phyloP scores from a whole-genome alignment of 2,797 vertebrate species.

The Brotogeris chrysoptera region DNA sequence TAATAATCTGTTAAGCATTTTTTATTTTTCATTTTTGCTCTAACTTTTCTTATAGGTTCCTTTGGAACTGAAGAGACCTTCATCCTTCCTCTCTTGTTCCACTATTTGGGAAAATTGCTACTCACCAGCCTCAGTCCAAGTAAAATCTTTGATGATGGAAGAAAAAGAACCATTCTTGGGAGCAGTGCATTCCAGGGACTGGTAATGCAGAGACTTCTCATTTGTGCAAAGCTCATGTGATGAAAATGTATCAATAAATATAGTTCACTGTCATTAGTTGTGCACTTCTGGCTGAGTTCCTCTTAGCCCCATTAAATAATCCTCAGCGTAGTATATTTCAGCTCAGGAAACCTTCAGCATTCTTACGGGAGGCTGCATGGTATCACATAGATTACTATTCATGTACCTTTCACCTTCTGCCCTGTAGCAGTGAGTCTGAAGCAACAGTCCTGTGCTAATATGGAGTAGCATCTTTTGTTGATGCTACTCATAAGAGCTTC shows the following conservation, averaged over 20 bases:
- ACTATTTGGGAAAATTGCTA: background rate
- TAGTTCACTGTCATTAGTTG: background rate
- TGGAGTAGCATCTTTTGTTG: background rate
- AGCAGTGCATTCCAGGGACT: background rate
- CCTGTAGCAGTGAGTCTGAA: background rate
- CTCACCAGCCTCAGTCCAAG: background rate
- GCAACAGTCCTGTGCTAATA: background rate
- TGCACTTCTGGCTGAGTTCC: background rate
- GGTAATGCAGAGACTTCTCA: background rate
- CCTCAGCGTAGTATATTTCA: background rate
- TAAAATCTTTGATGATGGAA: background rate
- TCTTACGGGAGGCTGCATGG: background rate
- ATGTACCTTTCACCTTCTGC: background rate
- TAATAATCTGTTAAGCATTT: background rate
- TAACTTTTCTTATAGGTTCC: conserved; percentile 14
- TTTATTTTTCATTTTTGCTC: background rate
- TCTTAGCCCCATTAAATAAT: background rate
- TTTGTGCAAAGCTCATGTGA: background rate
- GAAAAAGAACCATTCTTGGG: background rate
- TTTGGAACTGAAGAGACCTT: background rate
- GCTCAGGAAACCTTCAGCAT: background rate
- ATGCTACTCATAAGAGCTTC: background rate
- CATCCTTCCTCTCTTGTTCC: background rate
- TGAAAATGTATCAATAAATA: background rate
- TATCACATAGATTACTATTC: background rate